phyloP scores from a whole-genome alignment of 2,113 vertebrate species.

The Ophthalmolycus amberensis region DNA sequence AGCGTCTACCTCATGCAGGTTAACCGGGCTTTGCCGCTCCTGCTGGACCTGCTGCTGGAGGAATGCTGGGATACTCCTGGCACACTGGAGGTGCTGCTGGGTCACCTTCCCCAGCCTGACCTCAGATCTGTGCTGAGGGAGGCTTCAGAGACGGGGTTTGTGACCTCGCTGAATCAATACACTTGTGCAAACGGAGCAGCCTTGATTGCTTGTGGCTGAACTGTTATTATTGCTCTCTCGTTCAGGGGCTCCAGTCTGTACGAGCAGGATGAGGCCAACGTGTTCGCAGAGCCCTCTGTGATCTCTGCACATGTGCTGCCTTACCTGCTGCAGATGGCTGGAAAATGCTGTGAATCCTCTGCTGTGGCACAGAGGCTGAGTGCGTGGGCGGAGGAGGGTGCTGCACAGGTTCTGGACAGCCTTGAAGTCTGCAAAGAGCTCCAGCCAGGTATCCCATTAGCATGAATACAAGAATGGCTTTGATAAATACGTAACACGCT shows the following conservation, averaged over 20 bases:
- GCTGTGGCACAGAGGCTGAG: constrained; percentile 57
- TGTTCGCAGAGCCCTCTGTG: constrained; percentile 86
- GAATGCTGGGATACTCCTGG: constrained; percentile 76
- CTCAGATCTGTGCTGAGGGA: constrained; percentile 77
- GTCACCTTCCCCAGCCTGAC: constrained; percentile 82
- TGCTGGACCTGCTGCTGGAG: constrained; percentile 83
- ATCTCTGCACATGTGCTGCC: constrained; percentile 83
- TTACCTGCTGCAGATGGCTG: constrained; percentile 78
- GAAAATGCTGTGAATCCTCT: constrained; percentile 58
- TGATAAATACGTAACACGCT: neutral
- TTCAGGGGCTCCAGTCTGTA: constrained; percentile 85
- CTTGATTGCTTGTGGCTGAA: neutral
- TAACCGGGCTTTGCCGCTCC: constrained; percentile 80
- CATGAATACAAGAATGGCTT: neutral
- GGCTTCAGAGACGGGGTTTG: constrained; percentile 78
- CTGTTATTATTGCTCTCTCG: constrained; percentile 1
- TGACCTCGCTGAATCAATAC: constrained; percentile 14
- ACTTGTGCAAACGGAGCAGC: neutral
- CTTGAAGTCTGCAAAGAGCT: constrained; percentile 75
- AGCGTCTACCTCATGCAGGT: constrained; percentile 79
- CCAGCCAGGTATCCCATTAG: constrained; percentile 77
- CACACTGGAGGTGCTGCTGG: constrained; percentile 81
- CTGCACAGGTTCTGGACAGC: constrained; percentile 59
- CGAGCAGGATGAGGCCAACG: constrained; percentile 88
- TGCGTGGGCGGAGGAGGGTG: constrained; percentile 77